Percentiles rank a stretch among this genome's conserved stretches.
Conservation (phyloP, 37 sponge, comb jelly and placozoan genomes). For the Agelas oroides region DNA sequence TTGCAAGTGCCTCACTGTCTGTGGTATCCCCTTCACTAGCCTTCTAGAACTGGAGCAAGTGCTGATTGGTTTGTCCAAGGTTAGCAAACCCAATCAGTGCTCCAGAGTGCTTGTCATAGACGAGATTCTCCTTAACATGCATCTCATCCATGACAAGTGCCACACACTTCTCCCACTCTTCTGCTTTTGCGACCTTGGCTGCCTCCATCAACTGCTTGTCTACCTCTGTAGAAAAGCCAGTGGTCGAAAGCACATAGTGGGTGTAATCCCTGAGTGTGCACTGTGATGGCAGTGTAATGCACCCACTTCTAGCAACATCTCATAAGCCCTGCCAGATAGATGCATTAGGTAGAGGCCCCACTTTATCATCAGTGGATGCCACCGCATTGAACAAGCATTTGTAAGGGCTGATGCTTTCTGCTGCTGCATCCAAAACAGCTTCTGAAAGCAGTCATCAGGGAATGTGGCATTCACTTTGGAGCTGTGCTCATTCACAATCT, state of each 20-base stretch:
- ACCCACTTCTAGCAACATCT: conserved; percentile 14
- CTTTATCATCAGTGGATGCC: conserved; percentile 53
- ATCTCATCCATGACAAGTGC: conserved; percentile 52
- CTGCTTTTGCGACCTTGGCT: conserved; percentile 26
- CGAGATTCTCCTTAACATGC: too few species aligned
- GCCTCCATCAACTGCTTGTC: conserved; percentile 32
- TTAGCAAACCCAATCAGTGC: conserved; percentile 61
- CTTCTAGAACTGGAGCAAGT: conserved; percentile 6
- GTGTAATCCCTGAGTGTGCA: conserved; percentile 62
- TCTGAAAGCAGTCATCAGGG: too few species aligned
- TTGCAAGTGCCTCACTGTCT: conserved; percentile 2
- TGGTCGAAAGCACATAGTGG: conserved; percentile 12
- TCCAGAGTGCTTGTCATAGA: conserved; percentile 64
- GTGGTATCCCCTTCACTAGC: conserved; percentile 1
- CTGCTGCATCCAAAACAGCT: conserved; percentile 50
- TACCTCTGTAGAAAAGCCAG: conserved; percentile 48
- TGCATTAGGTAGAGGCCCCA: conserved; percentile 52
- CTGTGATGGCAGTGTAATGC: conserved; percentile 28
- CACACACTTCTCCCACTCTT: conserved; percentile 37
- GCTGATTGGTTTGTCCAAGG: conserved; percentile 36
- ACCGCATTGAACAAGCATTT: conserved; percentile 12
- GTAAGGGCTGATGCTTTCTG: neutral
- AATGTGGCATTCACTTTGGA: too few species aligned
- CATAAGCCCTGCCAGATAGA: conserved; percentile 43
- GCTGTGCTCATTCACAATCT: too few species aligned